phyloP scores from a whole-genome alignment of 2,888 invertebrate species.

The Geotrupes spiniger region DNA sequence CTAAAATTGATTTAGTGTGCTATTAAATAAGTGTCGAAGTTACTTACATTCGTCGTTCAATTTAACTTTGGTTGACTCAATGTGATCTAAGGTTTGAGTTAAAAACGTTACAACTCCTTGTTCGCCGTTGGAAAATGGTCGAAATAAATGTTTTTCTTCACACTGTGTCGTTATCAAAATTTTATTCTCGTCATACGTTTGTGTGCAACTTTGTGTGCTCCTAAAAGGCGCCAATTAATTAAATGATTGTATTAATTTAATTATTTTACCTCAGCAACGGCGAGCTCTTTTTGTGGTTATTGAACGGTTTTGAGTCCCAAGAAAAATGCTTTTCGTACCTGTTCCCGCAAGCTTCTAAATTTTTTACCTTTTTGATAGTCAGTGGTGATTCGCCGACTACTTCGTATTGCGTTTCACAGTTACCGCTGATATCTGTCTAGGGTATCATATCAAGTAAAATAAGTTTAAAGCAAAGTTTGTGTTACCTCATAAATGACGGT shows the following conservation, averaged over 20 bases:
- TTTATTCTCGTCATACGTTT: constrained; percentile 21
- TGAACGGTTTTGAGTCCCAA: constrained; percentile 29
- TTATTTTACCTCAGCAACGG: constrained; percentile 25
- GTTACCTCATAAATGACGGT: constrained; percentile 26
- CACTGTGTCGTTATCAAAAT: constrained; percentile 24
- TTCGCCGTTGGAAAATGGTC: constrained; percentile 31
- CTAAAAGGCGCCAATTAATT: constrained; percentile 19
- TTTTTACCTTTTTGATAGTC: constrained; percentile 27
- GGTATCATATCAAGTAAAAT: too few relatives aligned
- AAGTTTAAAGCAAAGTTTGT: neutral
- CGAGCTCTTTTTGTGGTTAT: constrained; percentile 20
- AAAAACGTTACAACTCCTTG: constrained; percentile 27
- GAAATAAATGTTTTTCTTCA: constrained; percentile 29
- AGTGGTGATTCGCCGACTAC: constrained; percentile 10
- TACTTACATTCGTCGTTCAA: neutral
- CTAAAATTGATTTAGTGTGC: constrained; percentile 14
- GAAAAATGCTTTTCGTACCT: constrained; percentile 27
- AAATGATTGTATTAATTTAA: too few relatives aligned
- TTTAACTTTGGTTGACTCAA: constrained; percentile 8
- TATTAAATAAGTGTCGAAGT: neutral
- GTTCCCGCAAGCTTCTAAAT: constrained; percentile 29
- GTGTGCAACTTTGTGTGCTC: constrained; percentile 26
- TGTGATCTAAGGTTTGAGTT: constrained; percentile 22
- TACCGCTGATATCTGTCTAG: constrained; percentile 30
- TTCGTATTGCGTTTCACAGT: constrained; percentile 29